These are phyloP conservation scores for Engystomops pustulosus DNA, from an alignment of 2,113 vertebrate genomes.

Conservation along the genomic window DNA sequence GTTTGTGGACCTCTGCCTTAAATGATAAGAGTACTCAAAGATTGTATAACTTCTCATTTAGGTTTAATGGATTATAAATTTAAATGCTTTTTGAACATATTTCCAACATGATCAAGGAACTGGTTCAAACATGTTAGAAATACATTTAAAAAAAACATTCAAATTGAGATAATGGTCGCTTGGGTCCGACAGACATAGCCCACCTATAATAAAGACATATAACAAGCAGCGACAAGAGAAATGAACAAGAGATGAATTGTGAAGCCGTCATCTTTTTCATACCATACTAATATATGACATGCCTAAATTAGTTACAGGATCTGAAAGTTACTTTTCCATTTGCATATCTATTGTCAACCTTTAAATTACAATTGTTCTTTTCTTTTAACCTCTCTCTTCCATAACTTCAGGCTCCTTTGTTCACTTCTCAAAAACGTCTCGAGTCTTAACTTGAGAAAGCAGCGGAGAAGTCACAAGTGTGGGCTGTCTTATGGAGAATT, in stretches of 20 bases:
- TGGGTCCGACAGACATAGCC: no score
- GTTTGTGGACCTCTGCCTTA: no score
- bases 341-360: slow-evolving; percentile 22
- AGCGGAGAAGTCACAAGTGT: slow-evolving; percentile 1
- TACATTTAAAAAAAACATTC: no score
- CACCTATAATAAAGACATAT: neutral
- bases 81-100: no score
- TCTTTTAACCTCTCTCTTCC: slow-evolving; percentile 2
- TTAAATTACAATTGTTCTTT: slow-evolving; percentile 17
- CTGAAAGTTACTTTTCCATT: neutral
- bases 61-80: no score
- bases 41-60: no score
- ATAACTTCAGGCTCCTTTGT: slow-evolving; percentile 25
- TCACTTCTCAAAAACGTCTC: neutral
- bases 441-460: neutral
- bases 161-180: no score
- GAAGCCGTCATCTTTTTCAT: neutral
- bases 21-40: no score
- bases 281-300: neutral
- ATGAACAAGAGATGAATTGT: neutral
- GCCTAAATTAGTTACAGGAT: slow-evolving; percentile 8
- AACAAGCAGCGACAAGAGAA: neutral
- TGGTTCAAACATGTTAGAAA: no score
- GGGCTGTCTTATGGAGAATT: neutral
- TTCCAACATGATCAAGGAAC: no score